Conservation (phyloP, 23 tunicate species). For the Trididemnum nubilum region DNA sequence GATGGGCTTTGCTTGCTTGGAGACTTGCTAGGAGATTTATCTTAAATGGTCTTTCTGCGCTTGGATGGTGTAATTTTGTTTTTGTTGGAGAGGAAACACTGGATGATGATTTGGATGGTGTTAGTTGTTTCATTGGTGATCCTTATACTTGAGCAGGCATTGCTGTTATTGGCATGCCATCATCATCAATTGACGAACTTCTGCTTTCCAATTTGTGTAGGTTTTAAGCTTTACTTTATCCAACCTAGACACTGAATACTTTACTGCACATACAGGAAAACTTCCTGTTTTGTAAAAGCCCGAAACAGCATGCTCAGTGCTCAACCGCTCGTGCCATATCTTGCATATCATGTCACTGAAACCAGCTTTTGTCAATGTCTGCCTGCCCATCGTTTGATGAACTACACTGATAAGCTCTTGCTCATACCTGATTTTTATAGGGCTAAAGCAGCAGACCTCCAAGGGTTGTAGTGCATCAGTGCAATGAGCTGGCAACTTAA, state of each 20-base stretch:
- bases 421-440: not conserved
- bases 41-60: too few relatives aligned
- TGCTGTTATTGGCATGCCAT: not conserved
- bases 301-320: not conserved
- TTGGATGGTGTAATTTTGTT: too few relatives aligned
- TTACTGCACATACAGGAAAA: constrained; percentile 10
- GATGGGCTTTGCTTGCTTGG: too few relatives aligned
- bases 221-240: constrained; percentile 16
- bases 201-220: not conserved
- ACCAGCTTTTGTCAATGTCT: constrained; percentile 15
- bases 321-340: not conserved
- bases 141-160: too few relatives aligned
- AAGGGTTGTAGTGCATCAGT: constrained; percentile 30
- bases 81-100: too few relatives aligned
- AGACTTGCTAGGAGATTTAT: too few relatives aligned
- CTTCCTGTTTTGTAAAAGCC: constrained; percentile 7
- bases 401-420: not conserved
- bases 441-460: constrained; percentile 18
- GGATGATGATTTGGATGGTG: too few relatives aligned
- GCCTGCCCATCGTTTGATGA: not conserved
- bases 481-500: constrained; percentile 27
- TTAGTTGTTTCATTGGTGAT: too few relatives aligned
- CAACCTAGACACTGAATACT: constrained; percentile 1
- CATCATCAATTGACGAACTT: too few relatives aligned
- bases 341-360: constrained; percentile 9